Conservation (phyloP, 2,888 invertebrate species). For the Polyploca ridens region DNA sequence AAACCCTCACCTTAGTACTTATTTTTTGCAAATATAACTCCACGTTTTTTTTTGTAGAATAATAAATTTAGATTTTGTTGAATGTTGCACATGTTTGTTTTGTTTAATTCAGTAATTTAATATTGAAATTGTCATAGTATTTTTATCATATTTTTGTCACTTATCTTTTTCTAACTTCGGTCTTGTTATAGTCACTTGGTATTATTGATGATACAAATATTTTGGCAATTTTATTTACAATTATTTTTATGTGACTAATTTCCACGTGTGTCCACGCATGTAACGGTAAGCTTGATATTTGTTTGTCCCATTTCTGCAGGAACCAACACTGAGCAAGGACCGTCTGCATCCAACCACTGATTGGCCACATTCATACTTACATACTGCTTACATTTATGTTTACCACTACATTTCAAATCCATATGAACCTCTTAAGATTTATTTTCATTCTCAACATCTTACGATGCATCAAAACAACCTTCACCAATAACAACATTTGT, state of each 20-base stretch:
- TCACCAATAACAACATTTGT: conserved; percentile 33
- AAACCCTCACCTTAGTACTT: conserved; percentile 15
- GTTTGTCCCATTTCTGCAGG: conserved; percentile 78
- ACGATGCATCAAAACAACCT: conserved; percentile 22
- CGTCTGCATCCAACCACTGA: conserved; percentile 75
- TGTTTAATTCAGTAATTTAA: conserved; percentile 9
- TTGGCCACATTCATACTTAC: conserved; percentile 42
- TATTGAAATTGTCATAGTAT: conserved; percentile 18
- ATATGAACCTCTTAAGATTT: conserved; percentile 36
- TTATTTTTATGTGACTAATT: conserved; percentile 54
- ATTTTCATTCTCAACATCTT: conserved; percentile 15
- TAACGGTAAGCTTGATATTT: conserved; percentile 75
- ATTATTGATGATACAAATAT: background rate
- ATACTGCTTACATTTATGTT: conserved; percentile 22
- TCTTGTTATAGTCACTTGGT: background rate
- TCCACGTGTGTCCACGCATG: conserved; percentile 76
- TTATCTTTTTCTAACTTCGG: too few relatives aligned
- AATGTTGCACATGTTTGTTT: conserved; percentile 32
- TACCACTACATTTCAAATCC: conserved; percentile 24
- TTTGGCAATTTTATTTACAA: conserved; percentile 29
- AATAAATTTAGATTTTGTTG: conserved; percentile 26
- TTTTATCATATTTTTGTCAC: background rate
- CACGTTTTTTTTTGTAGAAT: conserved; percentile 27
- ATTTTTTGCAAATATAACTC: conserved; percentile 30
- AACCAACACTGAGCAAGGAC: conserved; percentile 79